Evolutionary conservation across 1,140 invertebrate genomes (phyloP).

Genomic region (Brachionus rotundiformis): DNA sequence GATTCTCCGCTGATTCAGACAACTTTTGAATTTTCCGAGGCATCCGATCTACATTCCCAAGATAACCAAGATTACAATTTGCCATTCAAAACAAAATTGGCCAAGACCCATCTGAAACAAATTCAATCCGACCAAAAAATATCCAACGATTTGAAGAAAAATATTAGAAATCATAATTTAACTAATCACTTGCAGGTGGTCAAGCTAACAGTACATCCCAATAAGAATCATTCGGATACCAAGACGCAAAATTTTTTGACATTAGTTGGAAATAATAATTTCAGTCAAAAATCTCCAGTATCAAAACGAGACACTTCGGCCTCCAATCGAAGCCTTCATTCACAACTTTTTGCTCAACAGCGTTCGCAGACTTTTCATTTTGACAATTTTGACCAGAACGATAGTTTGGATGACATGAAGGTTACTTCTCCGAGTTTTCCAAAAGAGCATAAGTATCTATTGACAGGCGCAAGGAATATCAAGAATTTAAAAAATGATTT

Average conservation of each 20-base stretch:
- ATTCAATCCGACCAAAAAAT: slow-evolving; percentile 13
- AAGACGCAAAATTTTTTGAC: background rate
- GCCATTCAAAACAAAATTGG: background rate
- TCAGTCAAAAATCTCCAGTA: background rate
- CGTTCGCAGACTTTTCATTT: slow-evolving; percentile 5
- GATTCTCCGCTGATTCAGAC: background rate
- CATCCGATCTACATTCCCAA: background rate
- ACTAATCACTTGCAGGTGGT: background rate
- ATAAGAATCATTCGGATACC: background rate
- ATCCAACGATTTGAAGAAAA: background rate
- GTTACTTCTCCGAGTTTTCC: background rate
- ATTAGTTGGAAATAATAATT: slow-evolving; percentile 10
- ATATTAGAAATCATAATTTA: background rate
- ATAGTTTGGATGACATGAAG: background rate
- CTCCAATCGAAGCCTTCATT: background rate
- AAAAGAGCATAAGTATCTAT: background rate
- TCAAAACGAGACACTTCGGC: background rate
- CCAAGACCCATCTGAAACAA: background rate
- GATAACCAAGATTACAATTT: background rate
- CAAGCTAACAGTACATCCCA: background rate
- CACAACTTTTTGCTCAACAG: background rate
- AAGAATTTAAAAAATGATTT: background rate
- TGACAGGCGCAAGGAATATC: background rate
- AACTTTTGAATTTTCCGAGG: background rate
- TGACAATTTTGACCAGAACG: background rate